Evolutionary conservation across 1,140 invertebrate genomes (phyloP).

Genomic region (Mesaphorura yosii): DNA sequence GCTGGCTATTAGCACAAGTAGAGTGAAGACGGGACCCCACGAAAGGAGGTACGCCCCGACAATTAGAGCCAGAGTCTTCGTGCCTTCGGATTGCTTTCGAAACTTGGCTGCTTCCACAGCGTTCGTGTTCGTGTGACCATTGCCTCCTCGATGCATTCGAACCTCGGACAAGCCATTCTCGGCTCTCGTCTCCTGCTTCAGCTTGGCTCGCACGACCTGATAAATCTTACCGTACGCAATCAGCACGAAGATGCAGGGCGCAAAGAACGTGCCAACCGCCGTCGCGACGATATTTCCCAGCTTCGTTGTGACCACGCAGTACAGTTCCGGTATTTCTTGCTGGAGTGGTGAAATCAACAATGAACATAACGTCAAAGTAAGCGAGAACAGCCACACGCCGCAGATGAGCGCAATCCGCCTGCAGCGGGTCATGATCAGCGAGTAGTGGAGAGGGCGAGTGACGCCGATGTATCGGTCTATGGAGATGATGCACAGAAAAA

Average conservation of each 20-base stretch:
- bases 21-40: no score
- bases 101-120: no score
- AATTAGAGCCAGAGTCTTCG: no score
- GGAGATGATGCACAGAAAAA: slow-evolving; percentile 11
- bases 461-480: slow-evolving; percentile 22
- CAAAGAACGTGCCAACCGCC: slow-evolving; percentile 1
- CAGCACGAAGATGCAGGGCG: background rate
- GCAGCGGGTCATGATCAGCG: slow-evolving; percentile 4
- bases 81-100: no score
- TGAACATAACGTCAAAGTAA: background rate
- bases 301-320: background rate
- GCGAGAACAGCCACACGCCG: slow-evolving; percentile 6
- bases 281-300: background rate
- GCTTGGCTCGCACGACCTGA: no score
- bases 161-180: no score
- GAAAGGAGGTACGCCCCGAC: no score
- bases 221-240: slow-evolving; percentile 4
- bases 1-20: no score
- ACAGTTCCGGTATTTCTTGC: background rate
- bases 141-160: no score
- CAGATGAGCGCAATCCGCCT: background rate
- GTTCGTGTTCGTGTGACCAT: no score
- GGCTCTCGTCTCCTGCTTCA: no score
- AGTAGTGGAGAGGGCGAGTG: slow-evolving; percentile 5
- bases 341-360: slow-evolving; percentile 1